Evolutionary conservation across 2,888 invertebrate genomes (phyloP).

Genomic region (Phyllotreta cruciferae): DNA sequence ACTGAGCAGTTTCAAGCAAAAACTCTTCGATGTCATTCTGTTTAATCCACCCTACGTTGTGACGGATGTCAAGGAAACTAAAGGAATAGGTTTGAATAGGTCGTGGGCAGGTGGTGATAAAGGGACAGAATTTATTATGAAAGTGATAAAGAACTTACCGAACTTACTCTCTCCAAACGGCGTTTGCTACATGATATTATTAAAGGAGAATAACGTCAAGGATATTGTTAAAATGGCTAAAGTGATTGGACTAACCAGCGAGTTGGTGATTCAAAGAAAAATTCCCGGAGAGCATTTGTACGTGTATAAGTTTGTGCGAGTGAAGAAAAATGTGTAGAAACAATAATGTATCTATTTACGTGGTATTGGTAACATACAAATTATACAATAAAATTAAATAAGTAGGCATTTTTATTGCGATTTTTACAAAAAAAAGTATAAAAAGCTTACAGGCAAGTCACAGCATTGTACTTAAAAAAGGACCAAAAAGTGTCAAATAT

Average conservation of each 20-base stretch:
- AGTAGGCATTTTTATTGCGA: too few species aligned
- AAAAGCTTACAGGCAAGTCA: too few species aligned
- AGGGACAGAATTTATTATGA: slow-evolving; percentile 80
- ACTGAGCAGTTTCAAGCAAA: slow-evolving; percentile 63
- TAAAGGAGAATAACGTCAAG: slow-evolving; percentile 86
- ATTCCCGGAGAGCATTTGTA: slow-evolving; percentile 88
- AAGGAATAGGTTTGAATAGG: slow-evolving; percentile 63
- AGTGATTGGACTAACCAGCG: slow-evolving; percentile 65
- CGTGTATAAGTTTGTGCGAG: slow-evolving; percentile 72
- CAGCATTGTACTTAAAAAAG: too few species aligned
- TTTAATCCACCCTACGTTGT: slow-evolving; percentile 99
- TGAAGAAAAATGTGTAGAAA: slow-evolving; percentile 3
- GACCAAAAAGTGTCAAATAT: too few species aligned
- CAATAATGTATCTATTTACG: not conserved
- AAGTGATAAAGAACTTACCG: slow-evolving; percentile 73
- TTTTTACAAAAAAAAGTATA: too few species aligned
- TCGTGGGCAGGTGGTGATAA: slow-evolving; percentile 82
- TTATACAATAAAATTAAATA: too few species aligned
- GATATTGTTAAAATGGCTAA: slow-evolving; percentile 71
- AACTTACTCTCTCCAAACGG: slow-evolving; percentile 76
- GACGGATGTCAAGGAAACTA: slow-evolving; percentile 78
- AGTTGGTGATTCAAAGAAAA: slow-evolving; percentile 73
- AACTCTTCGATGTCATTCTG: slow-evolving; percentile 82
- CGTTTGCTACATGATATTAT: slow-evolving; percentile 84
- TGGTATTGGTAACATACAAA: too few species aligned